These are phyloP conservation scores for Harpalus rubripes DNA, from an alignment of 2,888 invertebrate species.

Conservation along the genomic window DNA sequence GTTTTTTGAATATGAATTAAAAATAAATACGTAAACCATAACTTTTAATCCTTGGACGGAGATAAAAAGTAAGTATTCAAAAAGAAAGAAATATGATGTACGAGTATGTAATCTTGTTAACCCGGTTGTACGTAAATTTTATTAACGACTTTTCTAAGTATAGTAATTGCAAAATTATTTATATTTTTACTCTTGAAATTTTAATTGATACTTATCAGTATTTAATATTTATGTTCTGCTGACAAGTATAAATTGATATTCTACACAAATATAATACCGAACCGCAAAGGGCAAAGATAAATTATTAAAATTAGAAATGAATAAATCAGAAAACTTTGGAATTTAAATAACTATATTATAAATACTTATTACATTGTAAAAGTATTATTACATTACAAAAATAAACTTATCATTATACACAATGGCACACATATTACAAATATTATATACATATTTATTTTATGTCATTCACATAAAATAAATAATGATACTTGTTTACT, in stretches of 20 bases:
- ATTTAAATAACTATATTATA: neutral
- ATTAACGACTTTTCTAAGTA: neutral
- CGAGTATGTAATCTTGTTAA: no score
- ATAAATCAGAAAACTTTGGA: neutral
- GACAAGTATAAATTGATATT: neutral
- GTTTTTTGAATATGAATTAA: no score
- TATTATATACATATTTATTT: neutral
- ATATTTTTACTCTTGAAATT: no score
- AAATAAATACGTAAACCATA: no score
- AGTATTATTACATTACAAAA: neutral
- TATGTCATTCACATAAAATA: neutral
- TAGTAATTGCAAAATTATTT: neutral
- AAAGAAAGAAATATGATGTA: no score
- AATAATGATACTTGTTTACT: neutral
- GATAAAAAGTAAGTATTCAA: no score
- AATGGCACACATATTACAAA: neutral
- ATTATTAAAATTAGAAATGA: neutral
- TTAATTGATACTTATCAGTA: neutral
- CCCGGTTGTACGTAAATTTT: no score
- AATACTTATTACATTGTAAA: neutral
- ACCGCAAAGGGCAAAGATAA: neutral
- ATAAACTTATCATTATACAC: neutral
- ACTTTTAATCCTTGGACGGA: no score
- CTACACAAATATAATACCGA: neutral
- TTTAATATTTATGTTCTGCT: neutral